Conservation (phyloP, 2,888 invertebrate species). For the Nomada lathburiana region DNA sequence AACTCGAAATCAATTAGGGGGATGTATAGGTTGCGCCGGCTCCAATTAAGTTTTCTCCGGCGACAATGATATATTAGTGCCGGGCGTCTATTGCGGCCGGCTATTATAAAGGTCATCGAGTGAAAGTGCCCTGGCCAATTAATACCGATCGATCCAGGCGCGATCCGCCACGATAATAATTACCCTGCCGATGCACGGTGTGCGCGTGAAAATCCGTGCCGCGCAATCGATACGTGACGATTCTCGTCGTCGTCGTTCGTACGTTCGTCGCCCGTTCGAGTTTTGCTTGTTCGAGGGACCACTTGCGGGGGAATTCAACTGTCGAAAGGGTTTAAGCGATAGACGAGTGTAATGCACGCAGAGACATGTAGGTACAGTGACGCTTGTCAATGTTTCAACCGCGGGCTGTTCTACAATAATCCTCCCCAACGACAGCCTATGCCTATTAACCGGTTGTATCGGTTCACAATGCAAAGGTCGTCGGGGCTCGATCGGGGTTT, state of each 20-base stretch:
- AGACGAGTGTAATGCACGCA: too few species aligned
- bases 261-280: not conserved
- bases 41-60: slow-evolving; percentile 61
- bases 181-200: slow-evolving; percentile 26
- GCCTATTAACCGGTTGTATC: too few species aligned
- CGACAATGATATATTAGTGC: slow-evolving; percentile 66
- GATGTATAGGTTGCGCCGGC: slow-evolving; percentile 28
- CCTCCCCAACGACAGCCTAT: too few species aligned
- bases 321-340: too few species aligned
- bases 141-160: slow-evolving; percentile 64
- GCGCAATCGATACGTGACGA: slow-evolving; percentile 44
- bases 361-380: too few species aligned
- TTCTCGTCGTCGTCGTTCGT: slow-evolving; percentile 6
- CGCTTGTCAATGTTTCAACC: too few species aligned
- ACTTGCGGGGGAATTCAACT: not conserved
- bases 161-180: slow-evolving; percentile 61
- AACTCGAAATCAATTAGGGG: slow-evolving; percentile 49
- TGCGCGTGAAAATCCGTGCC: slow-evolving; percentile 59
- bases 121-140: slow-evolving; percentile 68
- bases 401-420: too few species aligned
- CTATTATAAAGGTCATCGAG: slow-evolving; percentile 68
- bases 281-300: not conserved
- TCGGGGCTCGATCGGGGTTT: not conserved
- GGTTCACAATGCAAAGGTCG: too few species aligned
- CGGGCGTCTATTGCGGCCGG: slow-evolving; percentile 42